These are phyloP conservation scores for Helobdella robusta DNA, from an alignment of 2,888 invertebrate species.

Conservation along the genomic window DNA sequence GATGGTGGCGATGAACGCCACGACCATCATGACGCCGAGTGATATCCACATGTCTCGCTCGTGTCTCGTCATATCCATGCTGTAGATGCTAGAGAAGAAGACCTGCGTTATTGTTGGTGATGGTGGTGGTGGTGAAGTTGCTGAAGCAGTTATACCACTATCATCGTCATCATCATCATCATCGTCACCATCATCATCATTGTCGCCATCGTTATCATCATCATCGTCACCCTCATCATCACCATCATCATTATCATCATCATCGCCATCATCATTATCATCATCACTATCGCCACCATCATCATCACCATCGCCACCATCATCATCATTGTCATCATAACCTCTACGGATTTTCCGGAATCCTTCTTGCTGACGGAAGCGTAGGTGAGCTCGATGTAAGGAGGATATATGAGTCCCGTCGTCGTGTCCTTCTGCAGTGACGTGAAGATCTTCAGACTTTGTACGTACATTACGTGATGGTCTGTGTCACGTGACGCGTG, in stretches of 20 bases:
- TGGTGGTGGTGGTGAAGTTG: neutral
- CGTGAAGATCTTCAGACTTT: conserved; percentile 38
- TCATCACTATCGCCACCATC: conserved; percentile 14
- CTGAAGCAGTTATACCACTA: neutral
- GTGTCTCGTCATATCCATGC: conserved; percentile 40
- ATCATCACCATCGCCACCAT: conserved; percentile 8
- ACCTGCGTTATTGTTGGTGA: conserved; percentile 34
- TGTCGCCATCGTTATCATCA: conserved; percentile 20
- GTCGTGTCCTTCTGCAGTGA: conserved; percentile 36
- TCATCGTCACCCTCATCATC: too few relatives aligned
- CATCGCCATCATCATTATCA: conserved; percentile 23
- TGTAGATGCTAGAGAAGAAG: conserved; percentile 48
- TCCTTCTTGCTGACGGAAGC: conserved; percentile 45
- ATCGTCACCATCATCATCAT: conserved; percentile 24
- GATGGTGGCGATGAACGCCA: conserved; percentile 57
- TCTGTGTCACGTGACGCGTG: too few relatives aligned
- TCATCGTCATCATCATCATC: conserved; percentile 24
- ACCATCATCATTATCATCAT: conserved; percentile 24
- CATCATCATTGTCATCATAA: neutral
- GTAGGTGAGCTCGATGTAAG: conserved; percentile 57
- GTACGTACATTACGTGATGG: conserved; percentile 39
- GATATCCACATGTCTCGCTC: conserved; percentile 51
- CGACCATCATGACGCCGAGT: conserved; percentile 56
- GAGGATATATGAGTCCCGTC: conserved; percentile 57
- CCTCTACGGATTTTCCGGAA: neutral